Conservation (phyloP, 1,140 invertebrate species). For the Bombus turneri region DNA sequence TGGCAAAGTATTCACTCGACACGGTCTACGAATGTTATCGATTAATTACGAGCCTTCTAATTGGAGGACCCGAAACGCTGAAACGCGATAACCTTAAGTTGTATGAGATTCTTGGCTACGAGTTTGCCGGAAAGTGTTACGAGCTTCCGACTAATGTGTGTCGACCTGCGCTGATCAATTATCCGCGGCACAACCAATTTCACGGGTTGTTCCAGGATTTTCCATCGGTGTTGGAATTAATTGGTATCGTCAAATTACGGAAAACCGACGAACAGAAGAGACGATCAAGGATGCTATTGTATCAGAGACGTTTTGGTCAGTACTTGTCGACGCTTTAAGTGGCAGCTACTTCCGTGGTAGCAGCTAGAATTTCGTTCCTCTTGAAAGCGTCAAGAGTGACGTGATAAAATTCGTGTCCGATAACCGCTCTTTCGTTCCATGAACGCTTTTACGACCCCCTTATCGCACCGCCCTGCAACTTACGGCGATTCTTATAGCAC, state of each 20-base stretch:
- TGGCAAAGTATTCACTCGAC: slow-evolving; percentile 1
- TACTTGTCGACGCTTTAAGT: neutral
- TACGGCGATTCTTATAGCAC: slow-evolving; percentile 23
- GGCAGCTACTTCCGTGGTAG: neutral
- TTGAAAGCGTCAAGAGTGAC: neutral
- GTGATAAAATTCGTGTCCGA: slow-evolving; percentile 29
- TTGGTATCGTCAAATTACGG: neutral
- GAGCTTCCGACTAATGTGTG: neutral
- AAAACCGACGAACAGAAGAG: too few relatives aligned
- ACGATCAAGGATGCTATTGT: neutral
- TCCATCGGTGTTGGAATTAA: neutral
- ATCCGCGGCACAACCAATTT: neutral
- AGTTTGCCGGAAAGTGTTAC: neutral
- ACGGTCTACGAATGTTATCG: neutral
- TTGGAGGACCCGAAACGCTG: neutral
- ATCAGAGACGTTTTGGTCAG: neutral
- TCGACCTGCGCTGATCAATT: neutral
- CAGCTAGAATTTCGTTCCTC: slow-evolving; percentile 14
- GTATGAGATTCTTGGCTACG: neutral
- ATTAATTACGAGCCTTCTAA: slow-evolving; percentile 24
- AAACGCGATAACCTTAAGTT: neutral
- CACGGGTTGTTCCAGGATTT: neutral
- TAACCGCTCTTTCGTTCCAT: neutral
- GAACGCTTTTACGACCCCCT: slow-evolving; percentile 33
- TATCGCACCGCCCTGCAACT: slow-evolving; percentile 28